Conservation (phyloP, 2,888 invertebrate species). For the Hesperia comma region DNA sequence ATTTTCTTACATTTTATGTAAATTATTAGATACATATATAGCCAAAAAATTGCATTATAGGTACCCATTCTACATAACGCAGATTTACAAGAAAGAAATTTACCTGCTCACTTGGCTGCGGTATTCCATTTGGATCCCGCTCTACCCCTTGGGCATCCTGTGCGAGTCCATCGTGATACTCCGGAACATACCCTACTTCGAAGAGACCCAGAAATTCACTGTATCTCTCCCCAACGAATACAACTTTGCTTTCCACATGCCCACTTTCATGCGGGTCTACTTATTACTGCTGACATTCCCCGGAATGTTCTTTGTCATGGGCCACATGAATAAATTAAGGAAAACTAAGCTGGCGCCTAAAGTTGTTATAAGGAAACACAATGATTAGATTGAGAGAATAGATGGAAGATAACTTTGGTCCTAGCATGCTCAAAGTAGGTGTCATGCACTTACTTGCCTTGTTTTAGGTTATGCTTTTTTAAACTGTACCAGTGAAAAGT, state of each 20-base stretch:
- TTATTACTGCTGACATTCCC: conserved; percentile 90
- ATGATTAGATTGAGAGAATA: conserved; percentile 55
- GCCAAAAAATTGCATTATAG: conserved; percentile 72
- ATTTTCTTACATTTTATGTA: too few species aligned
- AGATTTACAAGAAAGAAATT: conserved; percentile 89
- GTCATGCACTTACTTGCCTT: too few species aligned
- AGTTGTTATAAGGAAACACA: conserved; percentile 73
- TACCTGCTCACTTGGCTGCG: conserved; percentile 94
- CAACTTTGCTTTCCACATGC: conserved; percentile 95
- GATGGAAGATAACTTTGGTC: too few species aligned
- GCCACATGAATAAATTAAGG: conserved; percentile 91
- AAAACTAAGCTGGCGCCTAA: conserved; percentile 86
- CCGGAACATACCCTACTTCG: conserved; percentile 94
- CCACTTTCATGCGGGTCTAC: conserved; percentile 90
- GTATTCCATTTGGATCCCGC: conserved; percentile 96
- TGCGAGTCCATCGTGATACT: conserved; percentile 93
- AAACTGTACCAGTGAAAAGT: too few species aligned
- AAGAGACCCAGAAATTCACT: conserved; percentile 91
- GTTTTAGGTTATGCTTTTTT: too few species aligned
- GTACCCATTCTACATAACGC: conserved; percentile 96
- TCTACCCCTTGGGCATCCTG: conserved; percentile 95
- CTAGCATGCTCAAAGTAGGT: too few species aligned
- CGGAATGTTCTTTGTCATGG: conserved; percentile 90
- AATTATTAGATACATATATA: background rate
- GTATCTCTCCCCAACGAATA: conserved; percentile 91